Percentiles rank a stretch among this genome's conserved stretches.
These are phyloP conservation scores for Gymnocephalus cernua DNA, from an alignment of 2,113 vertebrate genomes.

Conservation along the genomic window DNA sequence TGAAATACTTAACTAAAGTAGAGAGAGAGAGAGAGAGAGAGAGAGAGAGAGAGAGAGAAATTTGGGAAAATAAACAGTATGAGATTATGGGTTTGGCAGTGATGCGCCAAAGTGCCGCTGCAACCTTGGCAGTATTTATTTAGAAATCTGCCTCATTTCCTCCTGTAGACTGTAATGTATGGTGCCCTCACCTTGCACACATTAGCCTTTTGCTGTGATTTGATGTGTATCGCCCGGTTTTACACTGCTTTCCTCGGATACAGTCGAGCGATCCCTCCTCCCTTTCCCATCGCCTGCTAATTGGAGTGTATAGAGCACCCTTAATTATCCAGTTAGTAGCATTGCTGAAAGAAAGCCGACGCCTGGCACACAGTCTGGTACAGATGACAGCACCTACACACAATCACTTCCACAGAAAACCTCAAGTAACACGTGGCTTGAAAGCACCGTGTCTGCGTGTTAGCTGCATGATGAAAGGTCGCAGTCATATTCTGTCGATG, in stretches of 20 bases:
- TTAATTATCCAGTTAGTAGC: constrained; percentile 75
- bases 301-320: constrained; percentile 73
- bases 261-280: constrained; percentile 53
- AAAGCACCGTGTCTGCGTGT: constrained; percentile 16
- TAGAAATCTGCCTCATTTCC: constrained; percentile 73
- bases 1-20: neutral
- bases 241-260: constrained; percentile 46
- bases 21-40: constrained; percentile 19
- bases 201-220: constrained; percentile 65
- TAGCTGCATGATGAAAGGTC: constrained; percentile 27
- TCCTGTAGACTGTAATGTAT: constrained; percentile 63
- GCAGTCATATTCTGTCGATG: neutral
- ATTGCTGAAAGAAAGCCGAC: constrained; percentile 57
- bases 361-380: constrained; percentile 53
- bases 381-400: constrained; percentile 56
- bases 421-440: constrained; percentile 19
- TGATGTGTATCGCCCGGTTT: constrained; percentile 52
- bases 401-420: constrained; percentile 26
- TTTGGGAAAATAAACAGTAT: constrained; percentile 69
- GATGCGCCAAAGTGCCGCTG: constrained; percentile 59
- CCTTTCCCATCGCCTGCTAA: constrained; percentile 65
- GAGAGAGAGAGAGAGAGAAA: constrained; percentile 18
- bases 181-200: constrained; percentile 60
- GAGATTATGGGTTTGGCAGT: constrained; percentile 73
- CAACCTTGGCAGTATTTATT: constrained; percentile 75